These are phyloP conservation scores for Limnothrissa miodon DNA, from an alignment of 2,113 vertebrate species.

Conservation along the genomic window DNA sequence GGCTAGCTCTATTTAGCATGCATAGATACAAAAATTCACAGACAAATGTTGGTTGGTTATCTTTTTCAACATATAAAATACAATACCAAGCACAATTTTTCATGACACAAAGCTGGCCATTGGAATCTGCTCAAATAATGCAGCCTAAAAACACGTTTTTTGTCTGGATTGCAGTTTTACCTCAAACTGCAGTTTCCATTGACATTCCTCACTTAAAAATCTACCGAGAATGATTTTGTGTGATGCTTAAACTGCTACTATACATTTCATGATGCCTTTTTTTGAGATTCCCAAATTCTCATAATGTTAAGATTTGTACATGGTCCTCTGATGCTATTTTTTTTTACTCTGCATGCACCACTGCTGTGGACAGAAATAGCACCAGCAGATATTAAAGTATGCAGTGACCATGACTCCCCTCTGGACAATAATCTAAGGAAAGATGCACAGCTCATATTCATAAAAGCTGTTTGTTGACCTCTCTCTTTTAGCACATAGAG, in stretches of 20 bases:
- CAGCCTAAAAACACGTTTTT: too few relatives aligned
- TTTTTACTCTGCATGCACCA: not conserved
- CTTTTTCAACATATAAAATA: too few relatives aligned
- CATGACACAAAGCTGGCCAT: too few relatives aligned
- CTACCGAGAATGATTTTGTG: too few relatives aligned
- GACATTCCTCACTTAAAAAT: too few relatives aligned
- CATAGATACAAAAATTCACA: not conserved
- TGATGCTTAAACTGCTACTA: not conserved
- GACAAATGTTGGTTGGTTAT: not conserved
- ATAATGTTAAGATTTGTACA: not conserved
- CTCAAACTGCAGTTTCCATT: too few relatives aligned
- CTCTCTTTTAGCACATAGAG: slow-evolving; percentile 41
- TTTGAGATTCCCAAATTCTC: not conserved
- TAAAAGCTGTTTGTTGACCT: slow-evolving; percentile 37
- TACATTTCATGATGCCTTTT: not conserved
- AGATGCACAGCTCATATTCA: slow-evolving; percentile 39
- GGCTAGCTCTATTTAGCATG: not conserved
- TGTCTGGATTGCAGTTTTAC: too few relatives aligned
- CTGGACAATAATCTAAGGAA: not conserved
- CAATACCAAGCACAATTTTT: too few relatives aligned
- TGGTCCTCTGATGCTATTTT: not conserved
- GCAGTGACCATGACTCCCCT: not conserved
- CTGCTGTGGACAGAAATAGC: not conserved
- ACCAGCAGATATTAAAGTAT: slow-evolving; percentile 5
- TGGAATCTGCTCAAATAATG: too few relatives aligned